Evolutionary conservation across 2,888 invertebrate species (phyloP).

Genomic region (Conomelus anceps): DNA sequence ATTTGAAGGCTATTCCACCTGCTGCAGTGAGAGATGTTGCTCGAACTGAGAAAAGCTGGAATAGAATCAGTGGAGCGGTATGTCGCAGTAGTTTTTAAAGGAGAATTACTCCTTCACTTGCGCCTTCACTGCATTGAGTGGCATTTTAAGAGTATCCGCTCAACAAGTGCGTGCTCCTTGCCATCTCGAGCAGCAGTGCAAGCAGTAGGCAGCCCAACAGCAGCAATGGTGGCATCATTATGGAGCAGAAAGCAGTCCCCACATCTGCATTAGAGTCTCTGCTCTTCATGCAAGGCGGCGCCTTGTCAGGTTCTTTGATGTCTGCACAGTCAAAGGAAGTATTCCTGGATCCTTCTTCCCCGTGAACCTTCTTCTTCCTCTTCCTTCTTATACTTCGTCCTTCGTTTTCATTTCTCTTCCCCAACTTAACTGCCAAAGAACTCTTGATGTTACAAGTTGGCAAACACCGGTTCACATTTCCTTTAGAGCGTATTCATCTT

Average conservation of each 20-base stretch:
- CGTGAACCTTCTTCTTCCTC: background rate
- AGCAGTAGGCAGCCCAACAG: background rate
- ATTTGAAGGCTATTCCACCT: background rate
- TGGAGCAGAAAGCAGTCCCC: background rate
- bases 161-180: background rate
- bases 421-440: background rate
- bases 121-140: background rate
- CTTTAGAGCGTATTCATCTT: background rate
- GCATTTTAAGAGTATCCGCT: background rate
- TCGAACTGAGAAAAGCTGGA: background rate
- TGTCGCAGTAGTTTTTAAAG: background rate
- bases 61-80: background rate
- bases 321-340: background rate
- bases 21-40: background rate
- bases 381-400: background rate
- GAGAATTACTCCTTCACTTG: background rate
- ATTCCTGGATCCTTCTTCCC: background rate
- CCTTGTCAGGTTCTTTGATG: background rate
- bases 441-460: background rate
- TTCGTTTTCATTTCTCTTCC: background rate
- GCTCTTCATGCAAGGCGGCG: background rate
- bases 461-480: background rate
- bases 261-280: background rate
- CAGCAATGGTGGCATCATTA: background rate
- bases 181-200: background rate